These are phyloP conservation scores for Hydrocynus forskahlii DNA, from an alignment of 2,797 vertebrate genomes.

Conservation along the genomic window DNA sequence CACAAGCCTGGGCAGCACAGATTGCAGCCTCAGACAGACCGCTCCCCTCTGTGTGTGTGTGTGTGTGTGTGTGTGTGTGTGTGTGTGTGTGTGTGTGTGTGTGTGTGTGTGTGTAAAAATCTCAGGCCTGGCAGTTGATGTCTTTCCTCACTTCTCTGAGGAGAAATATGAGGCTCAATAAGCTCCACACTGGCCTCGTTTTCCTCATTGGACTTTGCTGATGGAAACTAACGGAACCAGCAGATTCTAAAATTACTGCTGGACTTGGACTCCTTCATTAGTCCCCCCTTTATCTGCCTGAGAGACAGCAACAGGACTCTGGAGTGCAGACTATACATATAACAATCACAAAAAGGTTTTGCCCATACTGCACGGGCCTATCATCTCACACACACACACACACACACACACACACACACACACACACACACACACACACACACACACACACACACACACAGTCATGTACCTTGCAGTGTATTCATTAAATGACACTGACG, in stretches of 20 bases:
- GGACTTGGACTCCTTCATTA: neutral
- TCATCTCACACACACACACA: too few relatives aligned
- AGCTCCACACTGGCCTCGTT: conserved; percentile 3
- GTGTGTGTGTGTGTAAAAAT: neutral
- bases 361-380: too few relatives aligned
- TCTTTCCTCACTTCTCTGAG: neutral
- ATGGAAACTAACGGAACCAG: neutral
- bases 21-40: conserved; percentile 51
- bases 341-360: too few relatives aligned
- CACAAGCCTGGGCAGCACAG: conserved; percentile 36
- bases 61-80: too few relatives aligned
- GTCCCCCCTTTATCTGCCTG: neutral
- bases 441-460: too few relatives aligned
- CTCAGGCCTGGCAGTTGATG: neutral
- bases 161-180: conserved; percentile 6
- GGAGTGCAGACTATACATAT: too few relatives aligned
- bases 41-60: too few relatives aligned
- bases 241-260: neutral
- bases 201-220: neutral
- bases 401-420: too few relatives aligned
- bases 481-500: too few relatives aligned
- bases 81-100: too few relatives aligned
- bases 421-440: too few relatives aligned
- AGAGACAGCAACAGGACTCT: neutral
- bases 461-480: too few relatives aligned